Evolutionary conservation across 2,113 vertebrate species (phyloP), one percentile per base, ranked within the genome.

Genomic region (Rafetus swinhoei): DNA sequence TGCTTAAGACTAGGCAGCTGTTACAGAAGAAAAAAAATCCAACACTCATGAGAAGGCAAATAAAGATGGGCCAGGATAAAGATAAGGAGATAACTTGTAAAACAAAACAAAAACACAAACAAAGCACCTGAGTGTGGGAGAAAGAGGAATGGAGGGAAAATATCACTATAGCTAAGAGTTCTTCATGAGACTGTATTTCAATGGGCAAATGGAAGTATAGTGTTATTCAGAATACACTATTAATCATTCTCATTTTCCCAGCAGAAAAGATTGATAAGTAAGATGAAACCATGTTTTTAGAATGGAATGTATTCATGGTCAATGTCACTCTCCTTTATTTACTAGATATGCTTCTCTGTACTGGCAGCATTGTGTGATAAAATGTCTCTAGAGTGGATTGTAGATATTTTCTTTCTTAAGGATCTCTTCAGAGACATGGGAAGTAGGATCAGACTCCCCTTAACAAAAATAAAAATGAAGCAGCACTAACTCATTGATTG

Each of bases 381-480:
- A 1, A 0, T 50, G 29, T 86, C 95, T 93, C 45, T 18, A 79
- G 7, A 8, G 53, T 52, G 3, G 62, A 21, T 5, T 60, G 53
- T 77, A 84, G 89, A 29, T 83, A 85, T 87, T 81, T 93, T 93
- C 81, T 84, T 72, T 92, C 82, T 91, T 59, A 90, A 94, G 5
- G 32, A 11, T 92, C 39, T 50, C 69, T 95, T 93, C 77, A 90
- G 84, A 92, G 55, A 84, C 29, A 4, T 87, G 84, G 82, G 76
- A 90, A 91, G 53, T 93, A 92, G 93, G 92, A 90, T 90, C 95
- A 97, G 39, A 76, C 76, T 65, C 9, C 54, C 91, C 83, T 97
- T 95, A 94, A 94, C 10, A 1, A 85, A 88, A 94, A 92, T 50
- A 90, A 92, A 95, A 97, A 95, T 69, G 94, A 95, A 84, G 94